These are phyloP conservation scores for Propithecus deckenii DNA, from an alignment of 2,797 vertebrate genomes.

Conservation along the genomic window DNA sequence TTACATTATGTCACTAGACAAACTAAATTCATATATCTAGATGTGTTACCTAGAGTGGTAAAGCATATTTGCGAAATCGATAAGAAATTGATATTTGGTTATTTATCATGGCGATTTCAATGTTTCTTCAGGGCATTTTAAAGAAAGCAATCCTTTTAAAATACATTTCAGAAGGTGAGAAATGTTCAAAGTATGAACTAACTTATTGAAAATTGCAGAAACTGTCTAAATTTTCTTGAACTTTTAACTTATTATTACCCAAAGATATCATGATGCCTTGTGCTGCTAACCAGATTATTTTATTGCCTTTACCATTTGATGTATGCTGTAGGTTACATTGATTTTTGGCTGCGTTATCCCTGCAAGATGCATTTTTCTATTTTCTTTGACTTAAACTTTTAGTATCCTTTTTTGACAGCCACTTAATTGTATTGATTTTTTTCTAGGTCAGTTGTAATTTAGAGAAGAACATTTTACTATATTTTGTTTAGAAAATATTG, in stretches of 20 bases:
- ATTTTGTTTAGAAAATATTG: constrained; percentile 55
- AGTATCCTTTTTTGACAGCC: constrained; percentile 61
- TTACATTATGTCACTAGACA: constrained; percentile 30
- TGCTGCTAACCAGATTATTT: constrained; percentile 40
- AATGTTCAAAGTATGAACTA: constrained; percentile 62
- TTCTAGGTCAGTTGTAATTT: constrained; percentile 65
- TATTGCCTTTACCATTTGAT: constrained; percentile 44
- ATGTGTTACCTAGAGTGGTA: constrained; percentile 40
- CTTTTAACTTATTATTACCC: constrained; percentile 27
- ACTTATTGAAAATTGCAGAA: constrained; percentile 63
- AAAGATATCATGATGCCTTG: not conserved
- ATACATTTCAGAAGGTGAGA: constrained; percentile 62
- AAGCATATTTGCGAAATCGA: constrained; percentile 63
- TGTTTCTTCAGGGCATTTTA: constrained; percentile 71
- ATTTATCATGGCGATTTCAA: constrained; percentile 70
- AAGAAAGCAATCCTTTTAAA: constrained; percentile 67
- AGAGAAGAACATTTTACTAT: constrained; percentile 49
- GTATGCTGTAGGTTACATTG: constrained; percentile 56
- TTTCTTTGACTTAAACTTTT: constrained; percentile 60
- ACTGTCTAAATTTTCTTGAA: constrained; percentile 49
- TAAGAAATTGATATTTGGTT: constrained; percentile 55
- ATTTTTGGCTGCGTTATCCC: constrained; percentile 61
- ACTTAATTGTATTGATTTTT: constrained; percentile 77
- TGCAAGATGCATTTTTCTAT: constrained; percentile 63
- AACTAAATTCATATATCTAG: constrained; percentile 53